Conservation (phyloP, 2,113 vertebrate species). For the Poeciliopsis prolifica region DNA sequence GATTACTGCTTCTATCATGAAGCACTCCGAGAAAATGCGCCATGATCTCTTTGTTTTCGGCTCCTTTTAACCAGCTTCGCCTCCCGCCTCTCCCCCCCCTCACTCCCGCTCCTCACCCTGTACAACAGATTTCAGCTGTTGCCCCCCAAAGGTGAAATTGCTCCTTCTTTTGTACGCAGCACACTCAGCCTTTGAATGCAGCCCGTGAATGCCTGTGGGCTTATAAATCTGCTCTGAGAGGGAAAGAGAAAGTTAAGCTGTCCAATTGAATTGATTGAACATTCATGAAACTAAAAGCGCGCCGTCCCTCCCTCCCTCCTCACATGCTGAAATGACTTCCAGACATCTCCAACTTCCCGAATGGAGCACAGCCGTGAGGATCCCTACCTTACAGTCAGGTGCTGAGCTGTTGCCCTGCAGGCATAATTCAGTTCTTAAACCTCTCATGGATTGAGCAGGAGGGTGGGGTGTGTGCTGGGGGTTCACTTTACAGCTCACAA, state of each 20-base stretch:
- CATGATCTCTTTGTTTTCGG: conserved; percentile 41
- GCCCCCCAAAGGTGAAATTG: conserved; percentile 69
- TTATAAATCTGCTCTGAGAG: conserved; percentile 74
- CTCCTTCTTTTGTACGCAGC: conserved; percentile 68
- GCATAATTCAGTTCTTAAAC: conserved; percentile 78
- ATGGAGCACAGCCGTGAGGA: conserved; percentile 78
- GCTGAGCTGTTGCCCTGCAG: conserved; percentile 78
- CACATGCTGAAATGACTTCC: conserved; percentile 83
- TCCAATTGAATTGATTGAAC: conserved; percentile 85
- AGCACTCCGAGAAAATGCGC: conserved; percentile 4
- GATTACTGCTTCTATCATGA: background rate
- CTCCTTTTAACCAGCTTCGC: conserved; percentile 46
- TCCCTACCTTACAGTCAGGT: conserved; percentile 79
- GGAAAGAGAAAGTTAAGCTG: conserved; percentile 81
- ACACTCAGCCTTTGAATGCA: conserved; percentile 73
- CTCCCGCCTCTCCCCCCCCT: conserved; percentile 20
- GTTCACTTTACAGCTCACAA: conserved; percentile 62
- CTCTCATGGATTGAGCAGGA: conserved; percentile 67
- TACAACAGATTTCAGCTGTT: conserved; percentile 3
- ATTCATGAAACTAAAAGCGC: conserved; percentile 82
- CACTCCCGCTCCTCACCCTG: conserved; percentile 2
- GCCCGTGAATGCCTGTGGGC: conserved; percentile 77
- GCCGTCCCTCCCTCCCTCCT: conserved; percentile 59
- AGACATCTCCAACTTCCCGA: conserved; percentile 78
- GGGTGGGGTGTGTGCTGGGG: conserved; percentile 3